Evolutionary conservation across 2,113 vertebrate genomes (phyloP).

Genomic region (Psilopogon haemacephalus): DNA sequence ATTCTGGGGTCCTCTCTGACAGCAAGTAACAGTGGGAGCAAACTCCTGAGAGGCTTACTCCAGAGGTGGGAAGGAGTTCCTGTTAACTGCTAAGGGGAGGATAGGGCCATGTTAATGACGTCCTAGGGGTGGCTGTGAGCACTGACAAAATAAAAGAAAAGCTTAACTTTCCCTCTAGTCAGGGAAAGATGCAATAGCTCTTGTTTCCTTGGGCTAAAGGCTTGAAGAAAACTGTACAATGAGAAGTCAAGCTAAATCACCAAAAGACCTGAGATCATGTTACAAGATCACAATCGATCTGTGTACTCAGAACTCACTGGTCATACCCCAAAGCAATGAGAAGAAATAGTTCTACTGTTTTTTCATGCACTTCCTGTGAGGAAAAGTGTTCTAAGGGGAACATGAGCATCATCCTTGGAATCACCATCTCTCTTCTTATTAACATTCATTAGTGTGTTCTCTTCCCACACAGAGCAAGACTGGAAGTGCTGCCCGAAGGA

Average conservation of each 20-base stretch:
- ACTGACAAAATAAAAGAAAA: no score
- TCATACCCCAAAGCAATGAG: background rate
- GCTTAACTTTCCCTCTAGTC: no score
- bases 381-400: background rate
- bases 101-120: background rate
- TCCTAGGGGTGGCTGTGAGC: background rate
- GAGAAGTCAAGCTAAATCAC: background rate
- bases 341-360: background rate
- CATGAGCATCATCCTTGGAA: background rate
- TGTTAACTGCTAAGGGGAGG: background rate
- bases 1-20: background rate
- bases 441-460: background rate
- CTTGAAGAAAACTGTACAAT: background rate
- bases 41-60: rapidly evolving
- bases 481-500: background rate
- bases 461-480: background rate
- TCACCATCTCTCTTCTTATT: background rate
- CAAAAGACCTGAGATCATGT: background rate
- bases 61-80: background rate
- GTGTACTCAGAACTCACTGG: no score
- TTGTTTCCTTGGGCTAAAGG: background rate
- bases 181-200: background rate
- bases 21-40: background rate
- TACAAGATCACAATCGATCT: background rate
- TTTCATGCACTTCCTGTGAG: background rate